Evolutionary conservation across 1,140 invertebrate genomes (phyloP).

Genomic region (Musca vetustissima): DNA sequence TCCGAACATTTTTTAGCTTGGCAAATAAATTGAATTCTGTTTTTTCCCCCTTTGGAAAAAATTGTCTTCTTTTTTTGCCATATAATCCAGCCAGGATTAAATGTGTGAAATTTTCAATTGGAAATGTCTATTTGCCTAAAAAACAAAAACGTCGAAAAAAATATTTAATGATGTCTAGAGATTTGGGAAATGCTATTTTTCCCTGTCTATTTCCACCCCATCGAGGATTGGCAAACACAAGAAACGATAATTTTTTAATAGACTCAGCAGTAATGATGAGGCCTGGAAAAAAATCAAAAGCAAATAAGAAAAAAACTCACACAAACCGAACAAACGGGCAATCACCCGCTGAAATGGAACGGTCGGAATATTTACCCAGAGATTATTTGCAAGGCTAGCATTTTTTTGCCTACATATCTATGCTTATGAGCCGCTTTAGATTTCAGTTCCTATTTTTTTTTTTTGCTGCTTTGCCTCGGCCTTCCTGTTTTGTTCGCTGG

Average conservation of each 20-base stretch:
- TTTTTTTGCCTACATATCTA: not conserved
- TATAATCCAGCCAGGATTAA: slow-evolving; percentile 6
- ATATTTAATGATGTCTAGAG: slow-evolving; percentile 18
- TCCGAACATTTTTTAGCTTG: not conserved
- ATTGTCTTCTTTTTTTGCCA: not conserved
- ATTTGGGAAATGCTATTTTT: no score
- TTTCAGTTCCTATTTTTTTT: no score
- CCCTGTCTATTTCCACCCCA: not conserved
- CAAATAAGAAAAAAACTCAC: no score
- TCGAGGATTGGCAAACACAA: no score
- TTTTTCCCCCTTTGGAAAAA: not conserved
- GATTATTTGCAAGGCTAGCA: slow-evolving; percentile 2
- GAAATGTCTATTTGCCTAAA: not conserved
- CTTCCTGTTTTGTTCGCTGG: no score
- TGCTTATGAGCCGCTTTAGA: no score
- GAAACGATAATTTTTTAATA: slow-evolving; percentile 11
- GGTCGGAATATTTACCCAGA: no score
- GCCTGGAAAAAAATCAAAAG: not conserved
- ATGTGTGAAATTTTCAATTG: slow-evolving; percentile 16
- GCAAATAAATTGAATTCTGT: not conserved
- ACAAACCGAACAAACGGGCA: no score
- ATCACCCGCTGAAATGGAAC: no score
- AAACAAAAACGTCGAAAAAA: not conserved
- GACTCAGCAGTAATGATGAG: slow-evolving; percentile 5
- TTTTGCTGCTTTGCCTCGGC: not conserved